These are phyloP conservation scores for Oryctes rhinoceros DNA, from an alignment of 1,140 invertebrate species.

Conservation along the genomic window DNA sequence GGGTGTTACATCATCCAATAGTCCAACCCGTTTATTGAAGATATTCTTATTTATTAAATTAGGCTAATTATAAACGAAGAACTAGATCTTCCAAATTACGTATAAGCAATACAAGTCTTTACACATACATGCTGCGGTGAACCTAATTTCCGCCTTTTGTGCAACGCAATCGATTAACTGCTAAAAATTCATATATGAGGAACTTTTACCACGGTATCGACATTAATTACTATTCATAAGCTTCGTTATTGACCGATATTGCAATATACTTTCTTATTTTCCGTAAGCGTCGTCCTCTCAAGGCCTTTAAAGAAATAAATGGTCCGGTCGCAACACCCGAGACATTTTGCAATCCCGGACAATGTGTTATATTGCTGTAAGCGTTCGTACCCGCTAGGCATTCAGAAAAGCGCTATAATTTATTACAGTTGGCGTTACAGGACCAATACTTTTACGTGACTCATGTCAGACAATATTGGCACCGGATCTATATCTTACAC, in stretches of 20 bases:
- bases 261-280: slow-evolving; percentile 1
- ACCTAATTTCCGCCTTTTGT: too few species aligned
- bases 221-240: neutral
- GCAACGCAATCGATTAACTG: too few species aligned
- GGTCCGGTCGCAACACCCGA: neutral
- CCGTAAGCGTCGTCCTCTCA: neutral
- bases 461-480: slow-evolving; percentile 4
- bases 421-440: neutral
- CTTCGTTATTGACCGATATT: slow-evolving; percentile 4
- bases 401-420: neutral
- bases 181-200: too few species aligned
- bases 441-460: neutral
- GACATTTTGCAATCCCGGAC: neutral
- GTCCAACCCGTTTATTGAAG: too few species aligned
- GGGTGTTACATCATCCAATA: too few species aligned
- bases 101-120: too few species aligned
- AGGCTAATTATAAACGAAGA: too few species aligned
- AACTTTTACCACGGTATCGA: neutral
- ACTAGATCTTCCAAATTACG: too few species aligned
- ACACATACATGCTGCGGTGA: too few species aligned
- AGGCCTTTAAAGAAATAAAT: neutral
- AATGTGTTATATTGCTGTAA: neutral
- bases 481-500: slow-evolving; percentile 9
- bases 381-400: neutral
- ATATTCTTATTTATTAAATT: too few species aligned